Evolutionary conservation across 2,797 vertebrate species (phyloP), one percentile per base, ranked within the genome.

Genomic region (Anabas testudineus): DNA sequence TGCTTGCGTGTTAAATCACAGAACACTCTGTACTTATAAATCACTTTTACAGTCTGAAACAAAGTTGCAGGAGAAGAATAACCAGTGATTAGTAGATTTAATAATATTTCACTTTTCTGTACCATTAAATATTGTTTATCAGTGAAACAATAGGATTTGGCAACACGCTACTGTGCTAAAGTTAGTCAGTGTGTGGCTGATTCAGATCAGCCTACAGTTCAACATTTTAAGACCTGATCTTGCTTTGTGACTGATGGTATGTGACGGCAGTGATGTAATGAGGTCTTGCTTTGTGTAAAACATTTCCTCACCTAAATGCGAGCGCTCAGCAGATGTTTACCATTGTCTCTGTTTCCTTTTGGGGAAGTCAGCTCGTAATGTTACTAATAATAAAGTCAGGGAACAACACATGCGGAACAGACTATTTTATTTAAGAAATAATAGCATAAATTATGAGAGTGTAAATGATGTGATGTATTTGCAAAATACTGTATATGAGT

Each of bases 271-370:
- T 46, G 43, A 58, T 16, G 36, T 37, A 36, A 36, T 58, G 48
- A 74, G 13, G 0, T 15, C n/a, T 10, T 16, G 12, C 42, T 56
- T 1, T 39, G 46, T 66, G 59, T 39, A 46, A 42, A 73, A 60
- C 43, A 58, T 60, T 74, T 76, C 67, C 51, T 75, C 24, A 39
- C 47, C 75, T n/a, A 28, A 55, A 66, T 42, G 52, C 21, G 14
- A 75, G 46, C 28, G 10, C 43, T 64, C 5, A 5, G 22, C 55
- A 24, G 64, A 71, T 3, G 22, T 65, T 72, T 41, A 2, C 71
- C 81, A 88, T 91, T 91, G 91, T 91, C 65, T 83, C 43, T 36
- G 47, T 34, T 82, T 91, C 91, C 90, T 90, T 87, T 62, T 3
- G 8, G 18, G 84, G 77, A 90, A 82, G 59, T 85, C 68, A 79